These are phyloP conservation scores for Osmerus mordax DNA, from an alignment of 2,113 vertebrate species.

Conservation along the genomic window DNA sequence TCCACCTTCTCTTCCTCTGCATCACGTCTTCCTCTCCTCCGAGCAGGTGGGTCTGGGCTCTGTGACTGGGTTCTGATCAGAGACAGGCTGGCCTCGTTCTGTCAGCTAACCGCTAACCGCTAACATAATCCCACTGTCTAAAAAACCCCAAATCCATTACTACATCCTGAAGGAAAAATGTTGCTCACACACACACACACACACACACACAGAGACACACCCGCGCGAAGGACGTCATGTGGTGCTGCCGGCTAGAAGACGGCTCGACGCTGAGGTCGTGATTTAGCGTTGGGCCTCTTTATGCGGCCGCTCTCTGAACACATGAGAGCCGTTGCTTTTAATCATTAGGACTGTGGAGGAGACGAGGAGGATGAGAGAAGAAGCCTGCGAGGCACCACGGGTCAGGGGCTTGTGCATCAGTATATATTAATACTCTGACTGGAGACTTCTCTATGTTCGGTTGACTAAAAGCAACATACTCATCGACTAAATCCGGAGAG, in stretches of 20 bases:
- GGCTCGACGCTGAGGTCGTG: not conserved
- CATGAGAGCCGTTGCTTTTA: not conserved
- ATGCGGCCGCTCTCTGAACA: not conserved
- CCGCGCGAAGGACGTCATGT: not conserved
- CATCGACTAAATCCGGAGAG: too few species aligned
- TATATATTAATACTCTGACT: not conserved
- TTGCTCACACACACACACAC: constrained; percentile 11
- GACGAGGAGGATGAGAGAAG: not conserved
- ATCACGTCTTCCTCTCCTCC: too few species aligned
- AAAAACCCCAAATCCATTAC: constrained; percentile 18
- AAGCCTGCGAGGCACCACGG: not conserved
- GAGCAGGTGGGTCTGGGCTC: constrained; percentile 9
- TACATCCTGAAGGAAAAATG: too few species aligned
- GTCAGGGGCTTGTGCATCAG: too few species aligned
- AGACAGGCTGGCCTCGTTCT: constrained; percentile 53
- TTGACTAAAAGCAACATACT: not conserved
- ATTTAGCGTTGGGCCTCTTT: not conserved
- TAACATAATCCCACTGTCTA: constrained; percentile 41
- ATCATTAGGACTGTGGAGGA: not conserved
- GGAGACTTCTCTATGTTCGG: not conserved
- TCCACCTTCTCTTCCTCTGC: too few species aligned
- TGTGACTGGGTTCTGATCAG: constrained; percentile 20
- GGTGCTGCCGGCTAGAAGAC: too few species aligned
- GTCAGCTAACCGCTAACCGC: constrained; percentile 38
- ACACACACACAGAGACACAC: not conserved